These are phyloP conservation scores for Agriotes lineatus DNA, from an alignment of 2,888 invertebrate genomes.

Conservation along the genomic window DNA sequence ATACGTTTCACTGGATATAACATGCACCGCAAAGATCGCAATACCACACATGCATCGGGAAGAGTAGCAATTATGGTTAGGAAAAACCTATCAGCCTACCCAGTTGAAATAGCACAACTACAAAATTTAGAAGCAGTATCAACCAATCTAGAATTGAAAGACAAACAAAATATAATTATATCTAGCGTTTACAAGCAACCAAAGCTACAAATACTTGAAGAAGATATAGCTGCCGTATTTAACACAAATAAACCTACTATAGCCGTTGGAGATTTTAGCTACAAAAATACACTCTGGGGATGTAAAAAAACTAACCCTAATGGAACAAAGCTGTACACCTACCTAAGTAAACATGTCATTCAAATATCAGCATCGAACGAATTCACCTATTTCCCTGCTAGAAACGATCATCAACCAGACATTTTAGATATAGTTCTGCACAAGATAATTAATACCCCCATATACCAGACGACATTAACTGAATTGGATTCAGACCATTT, in stretches of 20 bases:
- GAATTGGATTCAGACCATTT: slow-evolving; percentile 8
- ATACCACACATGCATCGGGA: not conserved
- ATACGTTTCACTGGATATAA: slow-evolving; percentile 1
- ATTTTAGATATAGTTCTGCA: not conserved
- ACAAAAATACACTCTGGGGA: slow-evolving; percentile 12
- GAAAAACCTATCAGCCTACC: not conserved
- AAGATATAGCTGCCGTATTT: slow-evolving; percentile 6
- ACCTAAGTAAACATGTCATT: not conserved
- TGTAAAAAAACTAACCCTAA: not conserved
- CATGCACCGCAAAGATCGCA: slow-evolving; percentile 1
- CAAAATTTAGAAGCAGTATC: slow-evolving; percentile 8
- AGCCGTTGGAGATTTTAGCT: not conserved
- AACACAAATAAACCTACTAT: not conserved
- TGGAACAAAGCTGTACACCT: slow-evolving; percentile 3
- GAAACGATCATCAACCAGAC: too few species aligned
- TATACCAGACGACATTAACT: slow-evolving; percentile 3
- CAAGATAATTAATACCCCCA: not conserved
- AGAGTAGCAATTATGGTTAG: slow-evolving; percentile 1
- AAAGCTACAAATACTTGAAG: not conserved
- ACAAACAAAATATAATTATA: not conserved
- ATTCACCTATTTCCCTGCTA: too few species aligned
- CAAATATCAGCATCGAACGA: too few species aligned
- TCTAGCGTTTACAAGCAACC: not conserved
- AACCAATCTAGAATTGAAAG: not conserved
- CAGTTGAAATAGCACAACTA: slow-evolving; percentile 5